Conservation (phyloP, 2,888 invertebrate genomes). For the Zhengitettix transpicula region DNA sequence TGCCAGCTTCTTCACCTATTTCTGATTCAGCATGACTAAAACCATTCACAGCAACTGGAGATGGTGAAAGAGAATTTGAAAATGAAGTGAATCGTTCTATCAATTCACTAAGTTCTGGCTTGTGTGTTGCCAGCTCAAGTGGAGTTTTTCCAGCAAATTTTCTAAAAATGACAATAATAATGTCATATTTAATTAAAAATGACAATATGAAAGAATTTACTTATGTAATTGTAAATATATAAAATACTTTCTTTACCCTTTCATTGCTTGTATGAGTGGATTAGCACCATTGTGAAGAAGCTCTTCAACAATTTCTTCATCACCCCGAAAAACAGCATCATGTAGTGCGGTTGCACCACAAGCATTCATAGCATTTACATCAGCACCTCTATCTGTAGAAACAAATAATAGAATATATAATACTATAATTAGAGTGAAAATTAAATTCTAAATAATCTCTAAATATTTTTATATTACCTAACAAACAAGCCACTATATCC, state of each 20-base stretch:
- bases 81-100: conserved; percentile 13
- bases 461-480: conserved; percentile 24
- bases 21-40: neutral
- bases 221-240: neutral
- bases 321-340: conserved; percentile 39
- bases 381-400: conserved; percentile 34
- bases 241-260: conserved; percentile 24
- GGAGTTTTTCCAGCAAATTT: conserved; percentile 25
- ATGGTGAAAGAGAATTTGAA: neutral
- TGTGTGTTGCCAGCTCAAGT: conserved; percentile 24
- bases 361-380: conserved; percentile 36
- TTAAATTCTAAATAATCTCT: neutral
- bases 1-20: neutral
- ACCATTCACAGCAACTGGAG: neutral
- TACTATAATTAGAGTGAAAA: neutral
- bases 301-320: conserved; percentile 33
- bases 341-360: conserved; percentile 42
- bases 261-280: conserved; percentile 29
- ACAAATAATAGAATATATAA: neutral
- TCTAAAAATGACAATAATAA: conserved; percentile 18
- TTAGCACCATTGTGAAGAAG: conserved; percentile 38
- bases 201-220: neutral
- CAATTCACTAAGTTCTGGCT: conserved; percentile 21
- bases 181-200: neutral
- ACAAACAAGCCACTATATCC: conserved; percentile 35